phyloP scores from a whole-genome alignment of 1,140 invertebrate species.

The Parapsyche elsis region DNA sequence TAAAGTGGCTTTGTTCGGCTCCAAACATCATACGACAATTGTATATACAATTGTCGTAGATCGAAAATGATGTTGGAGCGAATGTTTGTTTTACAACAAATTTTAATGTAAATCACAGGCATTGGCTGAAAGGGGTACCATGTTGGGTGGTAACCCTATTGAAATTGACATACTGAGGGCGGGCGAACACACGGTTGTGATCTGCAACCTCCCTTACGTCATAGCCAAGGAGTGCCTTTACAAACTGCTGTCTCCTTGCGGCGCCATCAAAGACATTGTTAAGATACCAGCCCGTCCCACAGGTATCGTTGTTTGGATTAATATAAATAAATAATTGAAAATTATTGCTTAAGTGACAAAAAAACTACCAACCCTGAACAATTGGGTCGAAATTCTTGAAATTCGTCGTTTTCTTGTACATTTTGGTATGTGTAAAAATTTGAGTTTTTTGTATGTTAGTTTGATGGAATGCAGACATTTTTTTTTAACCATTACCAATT shows the following conservation, averaged over 20 bases:
- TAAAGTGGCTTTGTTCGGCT: too few species aligned
- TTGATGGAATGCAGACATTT: too few species aligned
- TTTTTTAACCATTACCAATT: too few species aligned
- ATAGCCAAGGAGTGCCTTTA: conserved; percentile 42
- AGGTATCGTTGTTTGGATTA: conserved; percentile 40
- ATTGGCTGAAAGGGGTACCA: conserved; percentile 41
- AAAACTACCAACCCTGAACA: too few species aligned
- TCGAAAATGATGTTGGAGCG: conserved; percentile 29
- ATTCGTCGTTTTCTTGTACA: too few species aligned
- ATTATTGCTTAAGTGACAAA: not conserved
- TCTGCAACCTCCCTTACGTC: conserved; percentile 45
- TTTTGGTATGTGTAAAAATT: too few species aligned
- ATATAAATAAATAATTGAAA: conserved; percentile 36
- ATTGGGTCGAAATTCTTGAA: too few species aligned
- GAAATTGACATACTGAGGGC: conserved; percentile 44
- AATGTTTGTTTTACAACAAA: conserved; percentile 21
- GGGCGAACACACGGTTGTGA: conserved; percentile 41
- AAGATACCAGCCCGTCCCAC: conserved; percentile 45
- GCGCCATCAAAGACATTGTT: conserved; percentile 45
- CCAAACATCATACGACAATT: not conserved
- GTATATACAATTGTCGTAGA: not conserved
- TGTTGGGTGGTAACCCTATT: conserved; percentile 40
- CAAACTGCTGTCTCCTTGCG: conserved; percentile 42
- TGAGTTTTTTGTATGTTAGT: too few species aligned
- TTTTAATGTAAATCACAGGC: conserved; percentile 38